A percentile compares a stretch with the other conserved stretches of the same genome.
Evolutionary conservation across 2,797 vertebrate genomes (phyloP).

Genomic region (Brachyalestes nurse): DNA sequence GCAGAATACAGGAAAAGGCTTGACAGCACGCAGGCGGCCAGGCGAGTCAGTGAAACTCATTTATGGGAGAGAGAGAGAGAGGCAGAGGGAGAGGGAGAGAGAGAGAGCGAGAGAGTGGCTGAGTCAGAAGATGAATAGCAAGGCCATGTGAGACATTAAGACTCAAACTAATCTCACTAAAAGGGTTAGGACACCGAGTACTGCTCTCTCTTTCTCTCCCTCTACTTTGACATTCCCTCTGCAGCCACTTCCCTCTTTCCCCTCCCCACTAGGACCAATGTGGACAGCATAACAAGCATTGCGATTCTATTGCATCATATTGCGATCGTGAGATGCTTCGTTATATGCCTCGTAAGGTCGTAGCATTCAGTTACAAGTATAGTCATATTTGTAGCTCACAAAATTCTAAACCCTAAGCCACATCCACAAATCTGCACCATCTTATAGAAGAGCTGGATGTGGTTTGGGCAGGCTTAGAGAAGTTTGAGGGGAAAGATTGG

Average conservation of each 20-base stretch:
- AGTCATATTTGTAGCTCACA: too few species aligned
- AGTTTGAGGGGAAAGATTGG: too few species aligned
- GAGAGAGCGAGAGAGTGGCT: constrained; percentile 49
- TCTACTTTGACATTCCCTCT: constrained; percentile 26
- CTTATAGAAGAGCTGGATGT: too few species aligned
- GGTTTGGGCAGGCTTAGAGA: too few species aligned
- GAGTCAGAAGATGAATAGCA: constrained; percentile 78
- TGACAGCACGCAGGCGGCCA: constrained; percentile 34
- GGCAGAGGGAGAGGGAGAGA: constrained; percentile 18
- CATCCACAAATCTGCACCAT: too few species aligned
- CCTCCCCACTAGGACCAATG: not conserved
- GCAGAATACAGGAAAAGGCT: constrained; percentile 23
- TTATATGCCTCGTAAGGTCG: not conserved
- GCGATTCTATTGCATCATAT: not conserved
- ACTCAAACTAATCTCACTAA: constrained; percentile 81
- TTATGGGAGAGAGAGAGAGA: constrained; percentile 42
- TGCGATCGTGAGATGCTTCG: not conserved
- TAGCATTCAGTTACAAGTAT: too few species aligned
- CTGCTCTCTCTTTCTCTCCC: constrained; percentile 60
- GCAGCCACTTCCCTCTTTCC: constrained; percentile 5
- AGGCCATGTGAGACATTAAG: constrained; percentile 70
- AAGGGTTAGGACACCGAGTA: constrained; percentile 77
- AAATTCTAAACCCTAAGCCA: too few species aligned
- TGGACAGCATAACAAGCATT: not conserved
- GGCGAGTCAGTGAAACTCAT: constrained; percentile 46